Evolutionary conservation across 2,888 invertebrate species (phyloP), one percentile per base, ranked within the genome.

Genomic region (Parnassius mnemosyne): DNA sequence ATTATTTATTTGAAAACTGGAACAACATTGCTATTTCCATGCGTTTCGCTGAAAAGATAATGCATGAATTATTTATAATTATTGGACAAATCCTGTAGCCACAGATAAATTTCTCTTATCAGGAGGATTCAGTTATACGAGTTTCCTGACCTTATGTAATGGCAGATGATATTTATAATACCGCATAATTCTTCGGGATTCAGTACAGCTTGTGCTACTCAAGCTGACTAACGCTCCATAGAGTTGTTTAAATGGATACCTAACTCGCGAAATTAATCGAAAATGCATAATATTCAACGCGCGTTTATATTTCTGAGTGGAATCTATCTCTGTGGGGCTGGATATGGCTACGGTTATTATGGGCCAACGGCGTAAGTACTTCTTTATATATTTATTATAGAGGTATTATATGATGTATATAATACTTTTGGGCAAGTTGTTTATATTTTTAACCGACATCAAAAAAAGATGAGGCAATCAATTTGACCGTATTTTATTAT

Each of bases 161-260:
- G 62, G 64, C 60, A 74, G 74, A 76, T 77, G 78, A 76, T 72
- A 79, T 73, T 69, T 67, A 65, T 75, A 73, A 74, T 70, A 71
- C 65, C 54, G 67, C 67, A 67, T 70, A 69, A 72, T 66, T 66
- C 70, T 73, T 76, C 70, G 65, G 69, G 67, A 75, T 69, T 82
- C 84, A 88, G 86, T 88, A 66, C 71, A 73, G 77, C 78, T 74
- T 78, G 79, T 71, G 80, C 75, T 75, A 68, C 68, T 73, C 72
- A 71, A 71, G 80, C 77, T 75, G 74, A 70, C 77, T 71, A 80
- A 75, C 77, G 75, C 65, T 58, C 55, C 69, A 70, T 67, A 13
- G n/a, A 49, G 64, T 67, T 57, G 54, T 65, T 69, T 72, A 71
- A 72, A 77, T 83, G 76, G 77, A 71, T 75, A 51, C 44, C 34